These are phyloP conservation scores for Potorous gilbertii DNA, from an alignment of 2,797 vertebrate species.

Conservation along the genomic window DNA sequence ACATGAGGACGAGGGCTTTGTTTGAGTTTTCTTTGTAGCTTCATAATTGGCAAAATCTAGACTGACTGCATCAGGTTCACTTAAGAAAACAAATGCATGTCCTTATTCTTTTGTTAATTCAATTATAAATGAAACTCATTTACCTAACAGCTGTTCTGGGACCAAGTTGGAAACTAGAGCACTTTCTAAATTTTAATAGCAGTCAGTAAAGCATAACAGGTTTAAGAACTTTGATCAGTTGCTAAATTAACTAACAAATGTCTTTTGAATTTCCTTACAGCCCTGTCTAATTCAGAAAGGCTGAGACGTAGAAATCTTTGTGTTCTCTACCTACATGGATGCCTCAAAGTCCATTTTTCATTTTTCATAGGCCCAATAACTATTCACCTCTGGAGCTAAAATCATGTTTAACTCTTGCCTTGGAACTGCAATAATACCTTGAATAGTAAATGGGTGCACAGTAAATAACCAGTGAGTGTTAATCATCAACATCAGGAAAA, in stretches of 20 bases:
- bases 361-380: slow-evolving; percentile 32
- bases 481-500: background rate
- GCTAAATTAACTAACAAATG: slow-evolving; percentile 43
- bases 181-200: slow-evolving; percentile 31
- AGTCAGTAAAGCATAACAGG: background rate
- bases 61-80: background rate
- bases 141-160: slow-evolving; percentile 31
- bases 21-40: slow-evolving; percentile 26
- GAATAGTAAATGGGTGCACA: background rate
- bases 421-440: background rate
- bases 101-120: slow-evolving; percentile 8
- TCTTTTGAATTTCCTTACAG: slow-evolving; percentile 3
- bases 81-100: background rate
- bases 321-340: background rate
- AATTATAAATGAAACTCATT: slow-evolving; percentile 45
- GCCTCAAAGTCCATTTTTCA: background rate
- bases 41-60: background rate
- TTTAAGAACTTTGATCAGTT: background rate
- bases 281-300: background rate
- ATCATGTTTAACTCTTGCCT: slow-evolving; percentile 15
- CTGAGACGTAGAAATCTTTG: background rate
- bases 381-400: background rate
- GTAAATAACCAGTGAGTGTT: slow-evolving; percentile 10
- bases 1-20: background rate
- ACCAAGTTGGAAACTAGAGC: background rate